Percentiles rank a stretch among this genome's conserved stretches.
Evolutionary conservation across 2,797 vertebrate genomes (phyloP).

Genomic region (Apodemus agrarius): DNA sequence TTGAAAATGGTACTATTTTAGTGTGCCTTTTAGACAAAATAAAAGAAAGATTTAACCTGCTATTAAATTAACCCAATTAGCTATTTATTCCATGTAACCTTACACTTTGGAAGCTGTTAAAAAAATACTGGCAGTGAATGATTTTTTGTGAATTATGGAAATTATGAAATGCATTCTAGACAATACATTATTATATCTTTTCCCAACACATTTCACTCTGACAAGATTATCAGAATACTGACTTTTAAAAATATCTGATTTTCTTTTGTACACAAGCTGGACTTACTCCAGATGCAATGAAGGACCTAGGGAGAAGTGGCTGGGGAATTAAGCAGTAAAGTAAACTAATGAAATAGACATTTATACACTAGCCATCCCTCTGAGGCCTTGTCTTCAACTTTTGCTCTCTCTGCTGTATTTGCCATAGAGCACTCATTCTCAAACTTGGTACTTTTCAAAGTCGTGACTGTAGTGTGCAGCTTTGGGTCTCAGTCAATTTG

Average conservation of each 20-base stretch:
- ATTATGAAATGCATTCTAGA: constrained; percentile 80
- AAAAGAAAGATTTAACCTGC: constrained; percentile 88
- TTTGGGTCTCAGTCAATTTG: constrained; percentile 44
- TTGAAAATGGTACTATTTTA: constrained; percentile 87
- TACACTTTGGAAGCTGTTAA: constrained; percentile 85
- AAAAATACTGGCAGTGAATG: constrained; percentile 82
- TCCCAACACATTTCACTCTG: constrained; percentile 74
- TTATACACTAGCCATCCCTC: neutral
- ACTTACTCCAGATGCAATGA: constrained; percentile 10
- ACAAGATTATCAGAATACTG: constrained; percentile 80
- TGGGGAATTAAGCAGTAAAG: constrained; percentile 21
- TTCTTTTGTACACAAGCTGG: constrained; percentile 28
- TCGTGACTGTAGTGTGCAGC: neutral
- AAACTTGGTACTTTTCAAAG: neutral
- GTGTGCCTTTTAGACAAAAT: constrained; percentile 86
- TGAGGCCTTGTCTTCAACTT: neutral
- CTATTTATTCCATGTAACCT: constrained; percentile 86
- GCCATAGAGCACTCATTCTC: constrained; percentile 4
- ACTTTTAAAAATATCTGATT: neutral
- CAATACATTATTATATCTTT: constrained; percentile 81
- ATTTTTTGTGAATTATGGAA: constrained; percentile 83
- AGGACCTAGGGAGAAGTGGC: neutral
- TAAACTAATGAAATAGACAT: constrained; percentile 52
- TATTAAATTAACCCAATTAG: constrained; percentile 90
- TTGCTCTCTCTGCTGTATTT: neutral